Conservation (phyloP, 2,888 invertebrate species). For the Phyllotreta striolata region DNA sequence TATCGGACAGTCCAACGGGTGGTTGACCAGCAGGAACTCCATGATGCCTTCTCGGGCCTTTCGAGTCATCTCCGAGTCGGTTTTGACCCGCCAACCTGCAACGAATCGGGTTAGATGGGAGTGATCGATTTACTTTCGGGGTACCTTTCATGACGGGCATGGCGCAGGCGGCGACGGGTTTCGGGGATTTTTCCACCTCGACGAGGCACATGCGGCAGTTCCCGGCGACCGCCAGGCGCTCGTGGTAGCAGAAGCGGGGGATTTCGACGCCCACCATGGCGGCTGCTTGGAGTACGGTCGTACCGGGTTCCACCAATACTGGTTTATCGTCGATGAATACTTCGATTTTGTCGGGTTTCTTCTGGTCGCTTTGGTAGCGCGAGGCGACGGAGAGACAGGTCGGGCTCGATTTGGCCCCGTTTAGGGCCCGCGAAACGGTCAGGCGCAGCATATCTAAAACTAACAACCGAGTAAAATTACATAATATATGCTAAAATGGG, state of each 20-base stretch:
- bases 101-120: constrained; percentile 22
- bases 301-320: constrained; percentile 93
- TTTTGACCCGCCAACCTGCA: constrained; percentile 92
- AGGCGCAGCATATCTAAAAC: constrained; percentile 74
- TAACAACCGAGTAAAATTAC: constrained; percentile 30
- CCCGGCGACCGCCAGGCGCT: constrained; percentile 96
- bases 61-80: constrained; percentile 88
- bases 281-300: constrained; percentile 96
- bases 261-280: constrained; percentile 96
- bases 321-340: constrained; percentile 97
- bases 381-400: constrained; percentile 50
- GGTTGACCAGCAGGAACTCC: constrained; percentile 98
- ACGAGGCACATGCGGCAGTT: constrained; percentile 99
- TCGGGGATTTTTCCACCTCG: constrained; percentile 97
- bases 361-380: constrained; percentile 50
- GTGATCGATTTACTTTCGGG: background rate
- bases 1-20: constrained; percentile 99
- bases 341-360: constrained; percentile 78
- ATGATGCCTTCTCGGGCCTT: constrained; percentile 88
- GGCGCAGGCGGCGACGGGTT: constrained; percentile 98
- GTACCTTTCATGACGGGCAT: constrained; percentile 99
- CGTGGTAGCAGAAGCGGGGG: constrained; percentile 99
- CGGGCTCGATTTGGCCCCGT: constrained; percentile 55
- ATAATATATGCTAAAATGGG: constrained; percentile 29
- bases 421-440: constrained; percentile 74